Base-by-base conservation (phyloP, 2,797 vertebrate species). In the Semotilus atromaculatus region DNA sequence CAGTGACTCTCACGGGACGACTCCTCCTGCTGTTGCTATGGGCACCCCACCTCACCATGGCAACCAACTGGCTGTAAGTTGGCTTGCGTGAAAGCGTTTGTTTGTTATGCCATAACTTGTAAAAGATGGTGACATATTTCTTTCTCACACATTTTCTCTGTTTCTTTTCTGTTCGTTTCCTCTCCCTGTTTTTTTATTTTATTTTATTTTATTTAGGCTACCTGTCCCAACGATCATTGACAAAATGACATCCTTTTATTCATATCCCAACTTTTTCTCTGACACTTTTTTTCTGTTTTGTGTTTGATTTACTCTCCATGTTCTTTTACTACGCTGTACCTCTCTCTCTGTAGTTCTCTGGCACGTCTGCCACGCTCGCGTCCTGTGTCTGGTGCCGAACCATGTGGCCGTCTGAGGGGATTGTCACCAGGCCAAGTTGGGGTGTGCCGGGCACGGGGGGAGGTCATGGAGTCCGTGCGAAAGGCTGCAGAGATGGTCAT, bases 21-120 rank as follows among this genome's bases (percentile, higher is more conserved):
- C 92, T 95, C 94, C 95, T 96, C 95, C 95, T 96, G 95, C 93
- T 96, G 94, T 94, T 96, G 95, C 95, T 96, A 96, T 96, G 95
- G 94, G 95, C 93, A 93, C 93, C 94, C 93, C 94, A 95, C 92
- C 92, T 93, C 89, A 92, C 94, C 95, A 95, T 94, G 94, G 95
- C 95, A 95, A 96, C 95, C 94, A 96, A 96, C 94, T 96, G 95
- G 95, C 94, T 96, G 95, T 96, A 95, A 96, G 95, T 95, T 90
- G 92, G 90, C 77, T 87, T 90, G 91, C 76, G 58, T 80, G 90
- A 93, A 90, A 87, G 92, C 91, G 91, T 94, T 92, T 95, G 94
- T 95, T 95, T 95, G 93, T 94, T 91, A 92, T 94, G 93, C 94
- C 93, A 93, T 95, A 95, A 95, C 94, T 93, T 95, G 93, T 94